These are phyloP conservation scores for Cyclophora punctaria DNA, from an alignment of 2,888 invertebrate species.

Conservation along the genomic window DNA sequence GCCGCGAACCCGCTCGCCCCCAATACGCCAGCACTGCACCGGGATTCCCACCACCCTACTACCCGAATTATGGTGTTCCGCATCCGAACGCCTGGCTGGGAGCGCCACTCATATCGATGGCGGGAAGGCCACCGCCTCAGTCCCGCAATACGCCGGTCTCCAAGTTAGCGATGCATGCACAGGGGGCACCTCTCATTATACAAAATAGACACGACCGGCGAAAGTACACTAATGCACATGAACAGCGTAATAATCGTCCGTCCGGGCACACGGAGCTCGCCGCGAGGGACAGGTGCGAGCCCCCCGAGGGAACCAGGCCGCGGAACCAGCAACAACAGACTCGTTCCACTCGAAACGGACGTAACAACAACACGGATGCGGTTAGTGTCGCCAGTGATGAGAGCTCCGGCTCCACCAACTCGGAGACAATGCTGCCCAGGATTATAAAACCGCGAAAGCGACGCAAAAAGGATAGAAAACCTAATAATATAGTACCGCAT, in stretches of 20 bases:
- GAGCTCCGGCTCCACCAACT: conserved; percentile 78
- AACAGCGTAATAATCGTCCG: conserved; percentile 58
- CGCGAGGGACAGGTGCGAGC: conserved; percentile 51
- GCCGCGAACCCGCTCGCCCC: conserved; percentile 72
- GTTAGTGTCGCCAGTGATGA: conserved; percentile 85
- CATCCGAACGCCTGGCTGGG: conserved; percentile 84
- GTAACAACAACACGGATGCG: conserved; percentile 77
- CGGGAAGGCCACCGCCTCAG: conserved; percentile 73
- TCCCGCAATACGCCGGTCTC: conserved; percentile 76
- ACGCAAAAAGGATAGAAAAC: conserved; percentile 91
- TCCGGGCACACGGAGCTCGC: conserved; percentile 45
- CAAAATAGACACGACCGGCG: conserved; percentile 77
- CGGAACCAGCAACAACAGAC: conserved; percentile 62
- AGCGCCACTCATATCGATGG: conserved; percentile 87
- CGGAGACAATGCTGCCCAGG: conserved; percentile 87
- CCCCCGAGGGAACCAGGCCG: conserved; percentile 53
- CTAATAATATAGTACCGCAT: conserved; percentile 70
- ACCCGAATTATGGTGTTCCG: conserved; percentile 68
- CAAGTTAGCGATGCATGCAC: conserved; percentile 86
- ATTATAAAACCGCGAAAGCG: conserved; percentile 93
- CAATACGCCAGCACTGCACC: conserved; percentile 67
- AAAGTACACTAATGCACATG: conserved; percentile 58
- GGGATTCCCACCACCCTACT: conserved; percentile 70
- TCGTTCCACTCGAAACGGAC: conserved; percentile 55
- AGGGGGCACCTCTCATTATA: conserved; percentile 88